Conservation (phyloP, 2,113 vertebrate genomes). For the Oreochromis tanganicae region DNA sequence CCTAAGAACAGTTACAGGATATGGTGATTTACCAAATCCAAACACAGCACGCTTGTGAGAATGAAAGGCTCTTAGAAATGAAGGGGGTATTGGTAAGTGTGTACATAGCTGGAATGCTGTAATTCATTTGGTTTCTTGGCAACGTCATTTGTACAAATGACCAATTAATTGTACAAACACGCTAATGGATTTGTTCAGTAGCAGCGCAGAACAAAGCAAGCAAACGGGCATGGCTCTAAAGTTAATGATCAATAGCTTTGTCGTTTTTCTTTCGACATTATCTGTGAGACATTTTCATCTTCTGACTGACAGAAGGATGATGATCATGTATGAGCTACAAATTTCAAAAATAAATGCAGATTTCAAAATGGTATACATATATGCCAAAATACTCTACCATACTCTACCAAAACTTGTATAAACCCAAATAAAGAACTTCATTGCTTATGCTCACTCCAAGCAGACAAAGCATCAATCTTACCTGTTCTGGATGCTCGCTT, state of each 20-base stretch:
- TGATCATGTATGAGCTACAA: not conserved
- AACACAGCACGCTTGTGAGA: not conserved
- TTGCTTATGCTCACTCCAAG: not conserved
- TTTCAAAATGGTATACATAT: not conserved
- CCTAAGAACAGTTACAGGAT: slow-evolving; percentile 27
- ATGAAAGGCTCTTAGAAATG: not conserved
- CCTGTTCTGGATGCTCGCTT: slow-evolving; percentile 64
- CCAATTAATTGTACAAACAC: slow-evolving; percentile 57
- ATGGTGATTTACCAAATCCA: not conserved
- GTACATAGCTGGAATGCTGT: not conserved
- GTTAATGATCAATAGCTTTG: slow-evolving; percentile 46
- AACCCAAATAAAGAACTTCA: not conserved
- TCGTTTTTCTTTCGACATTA: not conserved
- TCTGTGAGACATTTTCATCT: not conserved
- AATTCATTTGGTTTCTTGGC: slow-evolving; percentile 45
- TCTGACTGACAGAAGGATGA: not conserved
- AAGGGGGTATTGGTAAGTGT: not conserved
- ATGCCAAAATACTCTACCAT: not conserved
- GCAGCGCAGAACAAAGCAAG: not conserved
- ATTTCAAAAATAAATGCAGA: rapidly evolving
- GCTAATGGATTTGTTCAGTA: slow-evolving; percentile 45
- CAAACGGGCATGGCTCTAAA: not conserved
- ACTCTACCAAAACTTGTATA: not conserved
- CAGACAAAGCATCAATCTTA: not conserved
- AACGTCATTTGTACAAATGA: slow-evolving; percentile 48